Evolutionary conservation across 2,888 invertebrate species (phyloP).

Genomic region (Drosophila pegasa): DNA sequence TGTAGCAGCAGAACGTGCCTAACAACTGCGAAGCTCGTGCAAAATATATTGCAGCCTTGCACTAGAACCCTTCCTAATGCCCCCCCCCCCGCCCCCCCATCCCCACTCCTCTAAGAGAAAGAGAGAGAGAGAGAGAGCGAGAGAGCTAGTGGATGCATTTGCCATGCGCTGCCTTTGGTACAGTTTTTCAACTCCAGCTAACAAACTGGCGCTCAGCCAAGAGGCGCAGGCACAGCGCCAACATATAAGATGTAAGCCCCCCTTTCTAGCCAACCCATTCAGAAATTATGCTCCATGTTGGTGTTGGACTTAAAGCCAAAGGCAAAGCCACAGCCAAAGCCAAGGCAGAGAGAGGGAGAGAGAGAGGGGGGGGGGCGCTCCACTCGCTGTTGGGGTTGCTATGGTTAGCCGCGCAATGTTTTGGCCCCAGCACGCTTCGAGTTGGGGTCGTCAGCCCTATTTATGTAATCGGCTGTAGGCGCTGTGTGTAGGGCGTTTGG

Average conservation of each 20-base stretch:
- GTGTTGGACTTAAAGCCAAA: conserved; percentile 59
- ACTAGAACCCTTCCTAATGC: conserved; percentile 58
- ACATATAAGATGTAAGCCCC: not conserved
- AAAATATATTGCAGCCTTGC: conserved; percentile 81
- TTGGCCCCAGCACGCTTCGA: conserved; percentile 51
- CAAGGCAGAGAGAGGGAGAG: conserved; percentile 52
- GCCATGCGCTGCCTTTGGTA: conserved; percentile 75
- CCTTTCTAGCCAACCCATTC: not conserved
- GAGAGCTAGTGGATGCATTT: conserved; percentile 53
- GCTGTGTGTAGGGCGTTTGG: conserved; percentile 46
- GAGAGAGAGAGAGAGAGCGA: conserved; percentile 17
- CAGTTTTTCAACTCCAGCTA: conserved; percentile 75
- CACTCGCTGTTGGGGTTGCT: conserved; percentile 40
- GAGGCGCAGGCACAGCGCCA: not conserved
- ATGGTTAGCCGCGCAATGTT: conserved; percentile 47
- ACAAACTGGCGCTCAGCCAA: conserved; percentile 43
- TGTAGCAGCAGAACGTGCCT: conserved; percentile 72
- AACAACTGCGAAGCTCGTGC: conserved; percentile 77
- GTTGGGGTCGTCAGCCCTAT: conserved; percentile 76
- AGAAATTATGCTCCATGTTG: conserved; percentile 26
- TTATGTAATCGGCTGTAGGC: conserved; percentile 44
- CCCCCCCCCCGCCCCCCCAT: no score
- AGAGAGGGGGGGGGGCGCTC: no score
- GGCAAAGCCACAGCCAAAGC: conserved; percentile 70
- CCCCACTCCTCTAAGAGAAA: not conserved